Evolutionary conservation across 2,888 invertebrate species (phyloP).

Genomic region (Amiota mariae): DNA sequence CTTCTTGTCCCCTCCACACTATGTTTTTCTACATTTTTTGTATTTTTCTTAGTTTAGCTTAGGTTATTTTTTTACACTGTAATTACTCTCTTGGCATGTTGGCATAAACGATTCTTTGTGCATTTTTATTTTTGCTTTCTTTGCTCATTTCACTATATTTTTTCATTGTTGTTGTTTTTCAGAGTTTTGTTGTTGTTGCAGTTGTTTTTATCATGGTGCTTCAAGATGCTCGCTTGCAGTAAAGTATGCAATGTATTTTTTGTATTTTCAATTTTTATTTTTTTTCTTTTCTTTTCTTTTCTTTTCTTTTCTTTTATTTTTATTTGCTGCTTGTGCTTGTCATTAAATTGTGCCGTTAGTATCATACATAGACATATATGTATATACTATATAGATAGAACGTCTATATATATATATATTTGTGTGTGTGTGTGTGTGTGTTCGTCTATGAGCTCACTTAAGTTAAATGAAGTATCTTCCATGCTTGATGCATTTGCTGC

Average conservation of each 20-base stretch:
- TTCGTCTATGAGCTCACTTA: not conserved
- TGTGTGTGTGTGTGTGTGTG: not conserved
- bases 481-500: not conserved
- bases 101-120: conserved; percentile 24
- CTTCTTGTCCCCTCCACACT: not conserved
- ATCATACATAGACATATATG: not conserved
- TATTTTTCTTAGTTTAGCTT: conserved; percentile 33
- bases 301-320: not conserved
- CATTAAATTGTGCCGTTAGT: not conserved
- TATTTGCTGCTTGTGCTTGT: not conserved
- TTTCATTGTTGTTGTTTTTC: not conserved
- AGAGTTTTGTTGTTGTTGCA: not conserved
- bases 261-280: not conserved
- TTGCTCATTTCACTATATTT: not conserved
- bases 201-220: not conserved
- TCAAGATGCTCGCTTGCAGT: not conserved
- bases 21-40: conserved; percentile 23
- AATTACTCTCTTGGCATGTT: conserved; percentile 24
- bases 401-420: too few species aligned
- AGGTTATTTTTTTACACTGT: not conserved
- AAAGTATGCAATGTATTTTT: conserved; percentile 3
- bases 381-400: not conserved
- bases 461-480: not conserved
- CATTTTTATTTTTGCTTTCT: not conserved
- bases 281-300: not conserved